phyloP scores from a whole-genome alignment of 2,113 vertebrate species.

The human region DNA sequence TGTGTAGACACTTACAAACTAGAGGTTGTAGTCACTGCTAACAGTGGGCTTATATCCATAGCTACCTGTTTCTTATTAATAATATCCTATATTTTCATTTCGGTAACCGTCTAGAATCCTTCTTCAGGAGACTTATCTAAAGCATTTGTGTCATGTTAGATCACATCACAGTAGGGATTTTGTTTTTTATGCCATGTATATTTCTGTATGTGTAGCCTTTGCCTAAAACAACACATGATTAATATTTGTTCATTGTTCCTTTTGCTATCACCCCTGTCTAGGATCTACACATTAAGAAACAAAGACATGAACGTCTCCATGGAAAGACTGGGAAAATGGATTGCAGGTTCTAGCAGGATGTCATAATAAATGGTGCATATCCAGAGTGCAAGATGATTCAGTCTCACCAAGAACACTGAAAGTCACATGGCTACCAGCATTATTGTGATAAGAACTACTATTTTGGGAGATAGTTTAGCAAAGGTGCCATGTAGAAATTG shows the following conservation, averaged over 20 bases:
- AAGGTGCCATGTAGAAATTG: neutral
- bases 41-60: slow-evolving; percentile 24
- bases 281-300: slow-evolving; percentile 57
- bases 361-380: neutral
- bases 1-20: slow-evolving; percentile 28
- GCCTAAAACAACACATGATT: slow-evolving; percentile 14
- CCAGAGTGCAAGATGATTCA: neutral
- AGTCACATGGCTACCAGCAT: neutral
- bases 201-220: slow-evolving; percentile 46
- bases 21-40: slow-evolving; percentile 9
- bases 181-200: slow-evolving; percentile 46
- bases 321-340: neutral
- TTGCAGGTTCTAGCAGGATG: neutral
- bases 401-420: neutral
- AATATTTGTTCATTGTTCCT: slow-evolving; percentile 47
- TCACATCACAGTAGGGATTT: slow-evolving; percentile 50
- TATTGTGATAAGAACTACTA: neutral
- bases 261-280: slow-evolving; percentile 44
- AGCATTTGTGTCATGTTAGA: slow-evolving; percentile 32
- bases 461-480: neutral
- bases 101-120: neutral
- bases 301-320: slow-evolving; percentile 20
- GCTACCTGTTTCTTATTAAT: slow-evolving; percentile 37
- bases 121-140: slow-evolving; percentile 15
- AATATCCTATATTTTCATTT: slow-evolving; percentile 35